Base-by-base conservation (phyloP, 2,888 invertebrate species). In the Herminia tarsipennalis region DNA sequence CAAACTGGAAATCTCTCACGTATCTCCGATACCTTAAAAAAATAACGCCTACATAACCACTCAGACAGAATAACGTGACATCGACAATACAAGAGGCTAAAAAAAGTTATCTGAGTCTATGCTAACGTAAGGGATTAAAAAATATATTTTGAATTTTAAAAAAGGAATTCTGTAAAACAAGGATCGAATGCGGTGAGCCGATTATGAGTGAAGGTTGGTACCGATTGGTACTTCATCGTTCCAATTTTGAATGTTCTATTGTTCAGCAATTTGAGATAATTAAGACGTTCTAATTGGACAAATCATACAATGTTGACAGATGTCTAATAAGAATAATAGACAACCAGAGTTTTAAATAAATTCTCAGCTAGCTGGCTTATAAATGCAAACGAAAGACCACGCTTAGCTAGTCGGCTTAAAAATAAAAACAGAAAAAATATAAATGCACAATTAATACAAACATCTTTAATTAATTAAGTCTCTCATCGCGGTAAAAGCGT, bases 401-500 rank as follows among this genome's bases (percentile, higher is more conserved):
- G 5, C 5, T n/a, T 5, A 27, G 25, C 2, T 16, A 35, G 24
- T 5, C 13, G n/a, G 25, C 13, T 4, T 4, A 33, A 10, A 3
- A 6, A 18, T 17, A 5, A 20, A 30, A 5, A 46, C 20, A 28
- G 27, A 22, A 46, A 38, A 42, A 44, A 29, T 27, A 21, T 18
- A 21, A 18, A 27, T 22, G 32, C 27, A 63, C 55, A 61, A 57
- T 57, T 46, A 57, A 57, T 32, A 64, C 66, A 73, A 73, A 76
- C 75, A 79, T 64, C 70, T 70, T 67, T 77, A 81, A 83, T 84
- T 84, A 86, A 86, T 84, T 79, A 86, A 76, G 71, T 73, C 75
- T 72, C 75, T 79, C 81, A 83, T 85, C 76, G 81, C 71, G 66
- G 66, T 81, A 83, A 85, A 83, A 86, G 83, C 78, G 75, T 86